Conservation (phyloP, 2,113 vertebrate species). For the Atlantisia rogersi region DNA sequence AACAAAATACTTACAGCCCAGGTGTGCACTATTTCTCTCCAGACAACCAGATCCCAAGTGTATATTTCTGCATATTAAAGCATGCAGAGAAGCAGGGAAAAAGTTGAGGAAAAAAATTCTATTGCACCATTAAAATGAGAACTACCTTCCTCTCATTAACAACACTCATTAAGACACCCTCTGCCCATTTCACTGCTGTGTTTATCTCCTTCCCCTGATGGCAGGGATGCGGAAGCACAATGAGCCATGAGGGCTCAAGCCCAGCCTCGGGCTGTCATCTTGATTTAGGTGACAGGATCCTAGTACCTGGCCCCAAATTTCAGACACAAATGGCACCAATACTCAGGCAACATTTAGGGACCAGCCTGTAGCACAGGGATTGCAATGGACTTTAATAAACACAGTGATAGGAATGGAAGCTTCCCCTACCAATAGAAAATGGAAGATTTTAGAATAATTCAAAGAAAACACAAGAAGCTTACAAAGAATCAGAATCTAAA, state of each 20-base stretch:
- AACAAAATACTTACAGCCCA: not conserved
- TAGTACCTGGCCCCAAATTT: constrained; percentile 18
- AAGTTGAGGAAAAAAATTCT: not conserved
- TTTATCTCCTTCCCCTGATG: not conserved
- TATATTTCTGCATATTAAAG: not conserved
- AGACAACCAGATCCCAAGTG: not conserved
- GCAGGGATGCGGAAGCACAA: not conserved
- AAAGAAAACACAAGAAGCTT: not conserved
- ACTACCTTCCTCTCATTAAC: not conserved
- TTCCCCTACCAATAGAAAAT: not conserved
- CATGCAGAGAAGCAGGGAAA: not conserved
- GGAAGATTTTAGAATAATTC: not conserved
- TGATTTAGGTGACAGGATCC: constrained; percentile 14
- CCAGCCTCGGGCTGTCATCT: not conserved
- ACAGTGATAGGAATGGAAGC: not conserved
- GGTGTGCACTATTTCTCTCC: not conserved
- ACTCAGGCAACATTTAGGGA: not conserved
- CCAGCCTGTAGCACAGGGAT: not conserved
- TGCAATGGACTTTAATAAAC: not conserved
- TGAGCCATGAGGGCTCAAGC: not conserved
- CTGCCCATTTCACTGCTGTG: not conserved
- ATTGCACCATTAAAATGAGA: not conserved
- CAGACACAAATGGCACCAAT: constrained; percentile 6
- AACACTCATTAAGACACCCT: not conserved
- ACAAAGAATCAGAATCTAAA: not conserved